These are phyloP conservation scores for Sinopyrophorus schimmeli DNA, from an alignment of 2,888 invertebrate genomes.

Conservation along the genomic window DNA sequence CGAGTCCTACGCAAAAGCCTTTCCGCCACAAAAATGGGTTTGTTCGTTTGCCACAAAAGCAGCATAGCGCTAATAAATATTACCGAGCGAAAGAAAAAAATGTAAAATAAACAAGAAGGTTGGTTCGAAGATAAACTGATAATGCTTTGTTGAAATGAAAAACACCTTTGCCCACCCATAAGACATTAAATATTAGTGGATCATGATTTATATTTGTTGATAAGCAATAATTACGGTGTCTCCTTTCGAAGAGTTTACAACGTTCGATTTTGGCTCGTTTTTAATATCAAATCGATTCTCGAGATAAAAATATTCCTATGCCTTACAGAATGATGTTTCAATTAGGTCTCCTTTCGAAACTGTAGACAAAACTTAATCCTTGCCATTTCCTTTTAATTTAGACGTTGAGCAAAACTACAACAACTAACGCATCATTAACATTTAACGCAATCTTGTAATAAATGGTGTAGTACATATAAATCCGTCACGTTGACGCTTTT, in stretches of 20 bases:
- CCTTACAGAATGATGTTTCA: slow-evolving; percentile 20
- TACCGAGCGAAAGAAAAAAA: no score
- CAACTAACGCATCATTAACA: slow-evolving; percentile 31
- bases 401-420: slow-evolving; percentile 34
- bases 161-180: slow-evolving; percentile 32
- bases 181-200: slow-evolving; percentile 30
- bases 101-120: slow-evolving; percentile 32
- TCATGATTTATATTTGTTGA: slow-evolving; percentile 30
- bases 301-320: no score
- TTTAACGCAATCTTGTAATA: slow-evolving; percentile 33
- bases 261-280: slow-evolving; percentile 10
- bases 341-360: slow-evolving; percentile 14
- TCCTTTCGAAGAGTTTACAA: no score
- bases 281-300: slow-evolving; percentile 19
- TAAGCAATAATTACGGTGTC: slow-evolving; percentile 29
- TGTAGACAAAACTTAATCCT: slow-evolving; percentile 16
- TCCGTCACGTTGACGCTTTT: slow-evolving; percentile 18
- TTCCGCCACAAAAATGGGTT: no score
- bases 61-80: slow-evolving; percentile 31
- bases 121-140: slow-evolving; percentile 29
- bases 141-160: slow-evolving; percentile 30
- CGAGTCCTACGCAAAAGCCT: slow-evolving; percentile 19
- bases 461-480: slow-evolving; percentile 34
- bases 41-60: no score
- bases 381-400: slow-evolving; percentile 35